These are phyloP conservation scores for Lepisosteus oculatus DNA, from an alignment of 2,113 vertebrate genomes.

Conservation along the genomic window DNA sequence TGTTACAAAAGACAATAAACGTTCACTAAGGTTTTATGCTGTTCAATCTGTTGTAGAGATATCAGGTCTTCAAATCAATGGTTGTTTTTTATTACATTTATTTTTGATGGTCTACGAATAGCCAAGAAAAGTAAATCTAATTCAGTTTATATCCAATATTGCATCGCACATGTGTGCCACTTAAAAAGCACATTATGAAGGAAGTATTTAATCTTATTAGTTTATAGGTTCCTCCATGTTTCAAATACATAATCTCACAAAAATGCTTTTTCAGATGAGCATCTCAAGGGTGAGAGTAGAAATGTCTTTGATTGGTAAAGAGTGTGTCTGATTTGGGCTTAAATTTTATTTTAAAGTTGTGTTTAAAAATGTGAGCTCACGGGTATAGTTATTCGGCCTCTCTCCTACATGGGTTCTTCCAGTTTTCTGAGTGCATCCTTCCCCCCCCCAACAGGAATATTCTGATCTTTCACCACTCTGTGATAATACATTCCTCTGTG, in stretches of 20 bases:
- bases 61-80: constrained; percentile 6
- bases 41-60: constrained; percentile 1
- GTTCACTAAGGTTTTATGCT: constrained; percentile 9
- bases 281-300: no score
- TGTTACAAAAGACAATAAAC: no score
- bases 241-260: no score
- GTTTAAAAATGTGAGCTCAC: constrained; percentile 55
- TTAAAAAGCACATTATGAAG: no score
- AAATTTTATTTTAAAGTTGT: constrained; percentile 46
- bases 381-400: constrained; percentile 39
- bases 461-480: constrained; percentile 53
- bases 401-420: constrained; percentile 48
- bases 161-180: no score
- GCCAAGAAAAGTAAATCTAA: not conserved
- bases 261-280: no score
- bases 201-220: no score
- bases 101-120: not conserved
- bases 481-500: constrained; percentile 69
- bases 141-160: no score
- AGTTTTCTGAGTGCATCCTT: constrained; percentile 31
- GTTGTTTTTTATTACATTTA: not conserved
- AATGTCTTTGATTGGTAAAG: no score
- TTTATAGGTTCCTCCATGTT: no score
- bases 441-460: constrained; percentile 44
- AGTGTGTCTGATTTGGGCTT: not conserved